These are phyloP conservation scores for Girardia tigrina DNA, from an alignment of 2,888 invertebrate species.

Conservation along the genomic window DNA sequence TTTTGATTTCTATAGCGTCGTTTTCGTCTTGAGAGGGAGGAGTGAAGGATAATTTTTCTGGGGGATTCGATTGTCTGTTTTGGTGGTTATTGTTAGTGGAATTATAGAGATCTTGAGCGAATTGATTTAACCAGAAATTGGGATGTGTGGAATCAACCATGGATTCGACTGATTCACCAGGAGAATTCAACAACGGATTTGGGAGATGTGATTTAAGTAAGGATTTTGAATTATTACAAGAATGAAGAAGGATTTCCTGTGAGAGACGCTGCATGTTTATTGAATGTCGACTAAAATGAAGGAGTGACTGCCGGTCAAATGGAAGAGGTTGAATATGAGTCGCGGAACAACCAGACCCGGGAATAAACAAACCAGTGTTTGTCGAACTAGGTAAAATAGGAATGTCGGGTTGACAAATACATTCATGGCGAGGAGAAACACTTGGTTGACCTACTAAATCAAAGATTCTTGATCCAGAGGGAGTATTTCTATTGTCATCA, in stretches of 20 bases:
- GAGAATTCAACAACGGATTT: background rate
- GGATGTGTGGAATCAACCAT: background rate
- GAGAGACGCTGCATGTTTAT: conserved; percentile 35
- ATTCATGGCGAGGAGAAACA: background rate
- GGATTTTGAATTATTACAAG: background rate
- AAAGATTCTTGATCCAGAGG: background rate
- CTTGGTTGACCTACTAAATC: background rate
- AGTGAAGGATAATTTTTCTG: background rate
- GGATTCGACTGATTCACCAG: background rate
- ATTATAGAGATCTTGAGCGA: background rate
- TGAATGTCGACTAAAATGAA: conserved; percentile 35
- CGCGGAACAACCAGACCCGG: conserved; percentile 12
- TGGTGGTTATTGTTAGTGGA: background rate
- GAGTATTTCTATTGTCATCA: background rate
- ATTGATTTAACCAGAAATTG: background rate
- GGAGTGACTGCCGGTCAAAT: conserved; percentile 16
- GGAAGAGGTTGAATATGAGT: conserved; percentile 4
- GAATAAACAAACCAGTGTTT: background rate
- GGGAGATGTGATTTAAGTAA: background rate
- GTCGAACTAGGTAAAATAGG: background rate
- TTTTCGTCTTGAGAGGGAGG: background rate
- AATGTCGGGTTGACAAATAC: background rate
- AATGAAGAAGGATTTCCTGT: conserved; percentile 35
- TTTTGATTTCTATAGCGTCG: background rate
- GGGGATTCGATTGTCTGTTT: background rate